Base-by-base conservation (phyloP, 1,140 invertebrate species). In the Agrilus planipennis region DNA sequence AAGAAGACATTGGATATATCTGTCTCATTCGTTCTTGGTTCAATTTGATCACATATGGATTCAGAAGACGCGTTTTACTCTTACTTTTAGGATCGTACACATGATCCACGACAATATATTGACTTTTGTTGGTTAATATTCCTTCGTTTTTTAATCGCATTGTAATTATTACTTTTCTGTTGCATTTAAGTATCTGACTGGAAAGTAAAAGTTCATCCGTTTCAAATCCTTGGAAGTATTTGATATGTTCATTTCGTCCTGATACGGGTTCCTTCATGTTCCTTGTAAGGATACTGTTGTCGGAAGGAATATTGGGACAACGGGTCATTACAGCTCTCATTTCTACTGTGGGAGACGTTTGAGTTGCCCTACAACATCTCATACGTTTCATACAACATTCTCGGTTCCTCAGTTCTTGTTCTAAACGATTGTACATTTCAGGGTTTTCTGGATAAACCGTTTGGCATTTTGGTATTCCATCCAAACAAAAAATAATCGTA, bases 41-140 rank as follows among this genome's bases (percentile, higher is more conserved):
- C 6, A 69, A 41, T 53, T 64, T 64, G 15, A 69, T 51, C 9
- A 67, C 64, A 28, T 65, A 68, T 0, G 65, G 64, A 47, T 63
- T 65, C 5, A 64, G 47, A 4, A 69, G 34, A 4, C 60, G 53
- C 7, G 57, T 51, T 34, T 60, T 65, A 5, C 52, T 54, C 37
- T 58, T 50, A 4, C 54, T 63, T 3, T 51, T 3, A 0, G 61
- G 49, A 45, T 70, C 65, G 17, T 61, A 49, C 7, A 62, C 63
- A 35, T 67, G 65, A 49, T 69, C 65, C 7, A 70, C 48, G 12
- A 68, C 54, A 3, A 69, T 54, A 23, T 61, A 69, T 46, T 68
- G 58, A 31, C 58, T 59, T 10, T 60, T 52, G n/a, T 46, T 57
- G 4, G 52, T 54, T 1, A 58, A 62, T 19, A 42, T 19, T 10